These are phyloP conservation scores for zebrafish (Danio rerio) DNA, from an alignment of 2,113 vertebrate species.

Conservation along the genomic window DNA sequence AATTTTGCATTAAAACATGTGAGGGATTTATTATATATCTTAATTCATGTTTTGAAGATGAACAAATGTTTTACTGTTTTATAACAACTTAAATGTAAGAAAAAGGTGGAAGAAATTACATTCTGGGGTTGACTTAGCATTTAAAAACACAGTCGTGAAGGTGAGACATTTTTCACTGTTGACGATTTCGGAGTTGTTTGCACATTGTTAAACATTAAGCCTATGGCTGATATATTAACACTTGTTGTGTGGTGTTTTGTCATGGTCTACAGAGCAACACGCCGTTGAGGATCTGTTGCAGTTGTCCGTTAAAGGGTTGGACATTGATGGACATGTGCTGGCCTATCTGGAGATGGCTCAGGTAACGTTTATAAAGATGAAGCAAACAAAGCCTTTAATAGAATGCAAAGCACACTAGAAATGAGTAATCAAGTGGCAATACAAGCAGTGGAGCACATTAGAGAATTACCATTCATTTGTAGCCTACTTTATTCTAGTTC, in stretches of 20 bases:
- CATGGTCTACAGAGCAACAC: constrained; percentile 79
- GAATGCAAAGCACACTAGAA: constrained; percentile 1
- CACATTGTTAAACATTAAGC: constrained; percentile 27
- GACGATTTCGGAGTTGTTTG: background rate
- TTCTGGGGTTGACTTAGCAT: too few species aligned
- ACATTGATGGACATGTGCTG: constrained; percentile 87
- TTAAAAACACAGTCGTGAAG: background rate
- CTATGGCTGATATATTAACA: constrained; percentile 26
- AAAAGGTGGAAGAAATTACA: too few species aligned
- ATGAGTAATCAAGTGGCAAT: constrained; percentile 31
- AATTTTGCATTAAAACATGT: too few species aligned
- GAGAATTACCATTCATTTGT: constrained; percentile 51
- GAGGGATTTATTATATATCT: too few species aligned
- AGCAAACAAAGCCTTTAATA: constrained; percentile 10
- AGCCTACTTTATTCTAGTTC: constrained; percentile 36
- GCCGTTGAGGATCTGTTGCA: constrained; percentile 86
- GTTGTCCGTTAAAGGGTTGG: constrained; percentile 78
- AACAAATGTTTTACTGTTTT: too few species aligned
- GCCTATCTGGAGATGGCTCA: constrained; percentile 88
- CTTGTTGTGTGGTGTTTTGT: constrained; percentile 18
- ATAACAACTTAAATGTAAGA: too few species aligned
- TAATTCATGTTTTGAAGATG: too few species aligned
- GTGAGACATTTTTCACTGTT: background rate
- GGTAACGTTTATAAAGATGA: constrained; percentile 67
- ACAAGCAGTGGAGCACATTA: constrained; percentile 36